Evolutionary conservation across 2,113 vertebrate species (phyloP), one percentile per base, ranked within the genome.

Genomic region (Indicator indicator): DNA sequence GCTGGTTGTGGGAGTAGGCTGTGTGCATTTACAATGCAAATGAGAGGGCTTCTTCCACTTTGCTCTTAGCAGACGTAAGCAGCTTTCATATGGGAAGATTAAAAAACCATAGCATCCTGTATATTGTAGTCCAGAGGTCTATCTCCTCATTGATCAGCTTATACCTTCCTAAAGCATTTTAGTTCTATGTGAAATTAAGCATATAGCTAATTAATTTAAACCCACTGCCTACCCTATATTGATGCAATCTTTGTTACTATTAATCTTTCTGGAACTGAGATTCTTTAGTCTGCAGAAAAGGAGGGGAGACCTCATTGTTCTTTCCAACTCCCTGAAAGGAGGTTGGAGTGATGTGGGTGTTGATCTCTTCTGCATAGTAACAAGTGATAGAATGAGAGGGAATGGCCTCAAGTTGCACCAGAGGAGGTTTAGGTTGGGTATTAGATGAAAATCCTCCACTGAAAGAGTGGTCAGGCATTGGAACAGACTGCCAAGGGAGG

Each of bases 11-110:
- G 73, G 88, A 91, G 88, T 80, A 78, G 42, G 20, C 67, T 82
- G 55, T 40, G 23, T 70, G 30, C 19, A 74, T 91, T 91, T 95
- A 82, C 84, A 93, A 81, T 71, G 76, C 38, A 89, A 81, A 96
- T 88, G 44, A 83, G 56, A 80, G 64, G 65, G 64, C 58, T 88
- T 78, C 30, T 81, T 90, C 78, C 10, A 16, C 32, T 87, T 75
- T 18, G 71, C 6, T 50, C 12, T 71, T 46, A 36, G 55, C 48
- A 76, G 40, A 44, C 0, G 4, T 82, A 52, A 83, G 44, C n/a
- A 80, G 23, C 30, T 69, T 82, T 89, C 27, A 23, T 16, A 11
- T 3, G 60, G 16, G 23, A 76, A 68, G 40, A 36, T 32, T 89
- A 38, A 50, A 79, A 59, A 74, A 2, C 6, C 5, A 1, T 16